A percentile compares a stretch with the other conserved stretches of the same genome.
Evolutionary conservation across 2,797 vertebrate species (phyloP).

Genomic region (Melopsittacus undulatus): DNA sequence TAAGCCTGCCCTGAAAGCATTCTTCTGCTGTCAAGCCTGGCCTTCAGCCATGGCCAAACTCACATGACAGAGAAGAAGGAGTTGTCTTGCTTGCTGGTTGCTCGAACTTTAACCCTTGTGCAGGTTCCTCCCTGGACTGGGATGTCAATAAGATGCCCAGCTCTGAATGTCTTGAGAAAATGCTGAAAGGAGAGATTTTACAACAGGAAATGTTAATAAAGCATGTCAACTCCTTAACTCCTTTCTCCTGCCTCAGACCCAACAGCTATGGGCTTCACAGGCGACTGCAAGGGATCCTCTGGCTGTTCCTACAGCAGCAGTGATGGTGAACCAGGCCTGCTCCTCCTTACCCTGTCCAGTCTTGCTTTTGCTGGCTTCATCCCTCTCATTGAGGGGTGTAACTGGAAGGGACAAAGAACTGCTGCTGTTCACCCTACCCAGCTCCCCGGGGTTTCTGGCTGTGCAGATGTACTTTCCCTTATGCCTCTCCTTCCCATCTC

Average conservation of each 20-base stretch:
- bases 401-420: neutral
- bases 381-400: neutral
- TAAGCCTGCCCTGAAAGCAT: neutral
- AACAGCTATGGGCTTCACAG: rapidly evolving
- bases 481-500: neutral
- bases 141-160: neutral
- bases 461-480: neutral
- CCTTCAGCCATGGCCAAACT: neutral
- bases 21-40: rapidly evolving
- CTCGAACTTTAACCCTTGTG: neutral
- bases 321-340: neutral
- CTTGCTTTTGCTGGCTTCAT: neutral
- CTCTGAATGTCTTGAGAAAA: neutral
- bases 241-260: neutral
- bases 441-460: rapidly evolving
- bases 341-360: neutral
- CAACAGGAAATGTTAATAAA: neutral
- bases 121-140: rapidly evolving
- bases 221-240: no score
- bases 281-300: no score
- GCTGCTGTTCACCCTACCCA: neutral
- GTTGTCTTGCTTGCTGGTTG: rapidly evolving
- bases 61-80: neutral
- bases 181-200: neutral
- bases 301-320: neutral